Base-by-base conservation (phyloP, 30 jellyfish, hydroid and myxozoan species). In the Pelagia noctiluca region DNA sequence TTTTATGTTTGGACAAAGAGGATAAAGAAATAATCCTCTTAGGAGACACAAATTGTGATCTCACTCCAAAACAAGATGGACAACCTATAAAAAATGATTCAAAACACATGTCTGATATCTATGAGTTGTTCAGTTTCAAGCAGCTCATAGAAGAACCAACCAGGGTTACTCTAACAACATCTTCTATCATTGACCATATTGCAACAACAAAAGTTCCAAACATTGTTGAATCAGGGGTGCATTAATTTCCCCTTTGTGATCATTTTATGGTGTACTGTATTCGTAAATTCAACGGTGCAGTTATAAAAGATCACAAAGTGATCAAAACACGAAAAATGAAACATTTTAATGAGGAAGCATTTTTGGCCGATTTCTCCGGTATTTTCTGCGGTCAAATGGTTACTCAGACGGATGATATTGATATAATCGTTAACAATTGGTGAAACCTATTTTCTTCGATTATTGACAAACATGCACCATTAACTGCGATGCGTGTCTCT, bases 21-120 rank as follows among this genome's bases (percentile, higher is more conserved):
- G 75, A 34, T 49, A 80, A 80, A 50, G 90, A 80, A 24, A 62
- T 62, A 5, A 42, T 79, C 19, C 72, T 79, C 8, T 60, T 80
- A 21, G 90, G 88, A 13, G 88, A 76, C 30, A 76, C 67, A 16
- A 54, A 76, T 67, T 57, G 78, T 37, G 79, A 76, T 76, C 78
- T 76, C 11, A 7, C 62, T 1, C 13, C 21, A 42, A 42, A 42
- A 42, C 57, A 8, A 16, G 12, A 42, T 5, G 57, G 57, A 16
- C 12, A 42, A 42, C 57, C 24, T 1, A 28, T 21, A 7, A 12
- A 33, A 18, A 28, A 34, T 67, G 10, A 67, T 35, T 26, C 60
- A 21, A 67, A 24, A 28, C 60, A 30, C 21, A 2, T 67, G 54
- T 28, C 57, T 31, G 24, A 30, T 31, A 34, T 33, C n/a, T 32